Evolutionary conservation across 2,797 vertebrate genomes (phyloP).

Genomic region (Sciaenops ocellatus): DNA sequence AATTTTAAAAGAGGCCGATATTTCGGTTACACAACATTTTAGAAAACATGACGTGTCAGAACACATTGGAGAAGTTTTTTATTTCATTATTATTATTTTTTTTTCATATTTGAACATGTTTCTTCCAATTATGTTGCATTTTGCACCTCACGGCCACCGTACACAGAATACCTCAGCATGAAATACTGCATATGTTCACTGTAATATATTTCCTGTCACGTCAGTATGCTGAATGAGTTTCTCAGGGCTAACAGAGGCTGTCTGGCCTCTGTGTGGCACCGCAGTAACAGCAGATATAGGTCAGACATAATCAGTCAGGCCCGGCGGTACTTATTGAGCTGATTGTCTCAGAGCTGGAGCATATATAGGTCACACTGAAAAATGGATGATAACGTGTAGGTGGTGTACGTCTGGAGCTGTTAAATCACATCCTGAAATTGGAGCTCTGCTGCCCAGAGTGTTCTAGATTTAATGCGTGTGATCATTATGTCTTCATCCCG

Average conservation of each 20-base stretch:
- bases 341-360: constrained; percentile 41
- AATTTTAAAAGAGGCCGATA: too few species aligned
- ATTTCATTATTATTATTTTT: too few species aligned
- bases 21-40: too few species aligned
- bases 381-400: constrained; percentile 38
- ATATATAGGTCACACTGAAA: constrained; percentile 73
- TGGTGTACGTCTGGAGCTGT: not conserved
- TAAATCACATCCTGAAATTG: not conserved
- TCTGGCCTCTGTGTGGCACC: constrained; percentile 12
- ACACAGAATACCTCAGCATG: not conserved
- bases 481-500: not conserved
- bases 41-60: not conserved
- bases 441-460: not conserved
- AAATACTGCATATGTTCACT: too few species aligned
- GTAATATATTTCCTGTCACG: not conserved
- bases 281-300: constrained; percentile 68
- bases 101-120: not conserved
- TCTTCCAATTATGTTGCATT: not conserved
- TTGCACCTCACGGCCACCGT: not conserved
- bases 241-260: not conserved
- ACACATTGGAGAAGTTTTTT: not conserved
- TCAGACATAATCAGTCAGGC: constrained; percentile 59
- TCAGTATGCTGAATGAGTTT: not conserved
- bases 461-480: not conserved
- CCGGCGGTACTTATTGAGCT: constrained; percentile 39